Percentiles rank a stretch among this genome's conserved stretches.
Evolutionary conservation across 2,797 vertebrate genomes (phyloP).

Genomic region (Limosa lapponica): DNA sequence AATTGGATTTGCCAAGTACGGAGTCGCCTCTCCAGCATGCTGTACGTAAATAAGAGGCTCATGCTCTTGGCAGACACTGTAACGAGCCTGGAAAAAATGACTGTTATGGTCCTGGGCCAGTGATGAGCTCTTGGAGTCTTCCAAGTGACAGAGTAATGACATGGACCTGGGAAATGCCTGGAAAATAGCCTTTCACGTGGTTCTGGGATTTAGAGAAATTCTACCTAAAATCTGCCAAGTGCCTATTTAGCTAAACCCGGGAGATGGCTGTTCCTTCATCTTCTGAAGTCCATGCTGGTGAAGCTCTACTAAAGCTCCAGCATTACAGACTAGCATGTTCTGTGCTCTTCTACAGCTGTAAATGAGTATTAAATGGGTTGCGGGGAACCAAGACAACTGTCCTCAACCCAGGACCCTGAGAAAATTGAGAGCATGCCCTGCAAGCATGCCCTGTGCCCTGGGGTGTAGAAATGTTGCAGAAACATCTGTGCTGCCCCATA

Average conservation of each 20-base stretch:
- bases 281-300: not conserved
- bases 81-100: not conserved
- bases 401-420: not conserved
- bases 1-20: not conserved
- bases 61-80: not conserved
- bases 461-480: not conserved
- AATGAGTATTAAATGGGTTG: not conserved
- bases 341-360: not conserved
- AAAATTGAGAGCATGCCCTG: not conserved
- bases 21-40: not conserved
- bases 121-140: slow-evolving; percentile 21
- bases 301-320: not conserved
- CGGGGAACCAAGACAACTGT: not conserved
- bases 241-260: not conserved
- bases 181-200: not conserved
- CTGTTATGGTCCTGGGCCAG: not conserved
- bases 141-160: not conserved
- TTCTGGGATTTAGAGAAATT: not conserved
- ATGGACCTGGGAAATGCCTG: not conserved
- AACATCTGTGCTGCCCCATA: not conserved
- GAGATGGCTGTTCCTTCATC: not conserved
- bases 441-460: not conserved
- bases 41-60: not conserved
- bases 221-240: not conserved
- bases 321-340: not conserved